Conservation (phyloP, 2,888 invertebrate species). For the Dryomyza anilis region DNA sequence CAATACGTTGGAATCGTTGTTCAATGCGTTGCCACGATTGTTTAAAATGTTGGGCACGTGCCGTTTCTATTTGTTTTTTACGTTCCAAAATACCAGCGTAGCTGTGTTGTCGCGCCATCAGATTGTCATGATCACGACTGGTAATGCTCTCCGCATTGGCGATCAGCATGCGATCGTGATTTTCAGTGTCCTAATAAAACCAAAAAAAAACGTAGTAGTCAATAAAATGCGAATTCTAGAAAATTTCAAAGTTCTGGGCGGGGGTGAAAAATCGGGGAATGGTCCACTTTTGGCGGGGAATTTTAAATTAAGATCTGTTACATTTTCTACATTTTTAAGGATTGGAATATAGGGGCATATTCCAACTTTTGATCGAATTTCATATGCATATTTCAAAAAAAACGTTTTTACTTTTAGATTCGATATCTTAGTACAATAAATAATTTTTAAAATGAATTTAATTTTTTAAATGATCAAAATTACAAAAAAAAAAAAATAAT, state of each 20-base stretch:
- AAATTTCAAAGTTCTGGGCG: neutral
- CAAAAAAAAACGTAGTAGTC: neutral
- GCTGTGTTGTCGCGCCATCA: constrained; percentile 40
- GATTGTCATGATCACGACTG: constrained; percentile 44
- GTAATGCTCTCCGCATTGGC: constrained; percentile 55
- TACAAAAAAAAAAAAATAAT: no score
- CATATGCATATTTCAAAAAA: no score
- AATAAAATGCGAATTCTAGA: neutral
- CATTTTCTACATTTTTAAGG: no score
- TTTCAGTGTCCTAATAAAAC: constrained; percentile 47
- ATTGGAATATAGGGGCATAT: no score
- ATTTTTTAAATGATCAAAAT: no score
- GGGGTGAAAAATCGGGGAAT: no score
- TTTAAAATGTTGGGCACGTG: constrained; percentile 28
- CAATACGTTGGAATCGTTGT: constrained; percentile 43
- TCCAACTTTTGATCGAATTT: no score
- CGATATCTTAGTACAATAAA: no score
- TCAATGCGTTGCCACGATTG: constrained; percentile 39
- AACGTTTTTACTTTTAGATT: no score
- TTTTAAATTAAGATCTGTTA: no score
- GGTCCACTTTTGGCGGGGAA: no score
- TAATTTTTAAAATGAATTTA: no score
- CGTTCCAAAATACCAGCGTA: constrained; percentile 43
- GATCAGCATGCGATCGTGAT: constrained; percentile 50
- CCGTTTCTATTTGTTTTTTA: constrained; percentile 42